phyloP scores from a whole-genome alignment of 2,888 invertebrate genomes.

The Xiphydria camelus region DNA sequence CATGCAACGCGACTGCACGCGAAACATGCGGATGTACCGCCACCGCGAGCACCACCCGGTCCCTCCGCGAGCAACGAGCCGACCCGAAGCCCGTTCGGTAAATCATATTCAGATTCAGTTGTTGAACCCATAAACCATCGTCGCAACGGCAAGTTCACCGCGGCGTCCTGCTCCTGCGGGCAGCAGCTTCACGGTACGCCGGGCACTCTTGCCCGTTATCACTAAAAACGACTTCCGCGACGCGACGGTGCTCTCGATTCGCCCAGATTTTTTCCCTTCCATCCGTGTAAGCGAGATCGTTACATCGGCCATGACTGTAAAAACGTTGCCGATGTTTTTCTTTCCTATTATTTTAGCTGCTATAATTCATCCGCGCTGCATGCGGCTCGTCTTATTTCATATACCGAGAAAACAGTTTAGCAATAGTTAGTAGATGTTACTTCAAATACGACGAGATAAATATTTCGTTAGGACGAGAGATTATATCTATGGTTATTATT shows the following conservation, averaged over 20 bases:
- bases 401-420: too few species aligned
- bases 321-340: too few species aligned
- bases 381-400: too few species aligned
- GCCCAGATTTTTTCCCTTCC: too few species aligned
- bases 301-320: too few species aligned
- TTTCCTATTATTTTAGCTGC: too few species aligned
- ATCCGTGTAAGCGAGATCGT: too few species aligned
- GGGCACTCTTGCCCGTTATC: constrained; percentile 11
- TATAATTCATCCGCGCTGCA: too few species aligned
- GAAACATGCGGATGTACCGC: constrained; percentile 22
- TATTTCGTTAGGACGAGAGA: too few species aligned
- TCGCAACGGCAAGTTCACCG: constrained; percentile 16
- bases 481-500: too few species aligned
- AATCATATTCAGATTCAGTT: constrained; percentile 45
- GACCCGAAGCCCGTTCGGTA: constrained; percentile 29
- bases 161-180: neutral
- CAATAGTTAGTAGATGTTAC: too few species aligned
- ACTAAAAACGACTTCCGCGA: neutral
- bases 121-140: constrained; percentile 33
- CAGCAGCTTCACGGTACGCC: constrained; percentile 18
- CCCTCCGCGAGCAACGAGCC: constrained; percentile 23
- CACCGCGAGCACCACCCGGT: constrained; percentile 5
- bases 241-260: neutral
- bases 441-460: too few species aligned
- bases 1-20: constrained; percentile 28